Evolutionary conservation across 2,797 vertebrate species (phyloP).

Genomic region (Galagoides demidoff): DNA sequence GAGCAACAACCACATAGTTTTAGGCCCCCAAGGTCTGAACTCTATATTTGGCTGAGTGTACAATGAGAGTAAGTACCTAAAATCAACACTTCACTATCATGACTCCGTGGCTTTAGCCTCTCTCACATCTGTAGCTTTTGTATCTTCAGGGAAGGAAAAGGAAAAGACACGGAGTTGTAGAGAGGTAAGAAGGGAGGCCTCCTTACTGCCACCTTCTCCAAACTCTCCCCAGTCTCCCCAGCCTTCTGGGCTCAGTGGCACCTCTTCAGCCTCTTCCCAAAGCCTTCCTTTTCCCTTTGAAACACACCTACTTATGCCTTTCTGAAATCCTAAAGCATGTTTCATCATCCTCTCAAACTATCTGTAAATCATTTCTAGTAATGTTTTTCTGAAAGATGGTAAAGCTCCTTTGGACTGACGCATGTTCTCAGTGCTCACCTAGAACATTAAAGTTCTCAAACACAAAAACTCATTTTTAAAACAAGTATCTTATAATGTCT

Average conservation of each 20-base stretch:
- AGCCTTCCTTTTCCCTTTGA: neutral
- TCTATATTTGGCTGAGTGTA: neutral
- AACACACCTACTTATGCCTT: neutral
- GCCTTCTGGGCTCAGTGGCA: accelerated
- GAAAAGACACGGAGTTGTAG: neutral
- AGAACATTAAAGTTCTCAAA: neutral
- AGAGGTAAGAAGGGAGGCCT: neutral
- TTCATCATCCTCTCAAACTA: neutral
- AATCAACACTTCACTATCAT: neutral
- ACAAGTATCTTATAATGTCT: neutral
- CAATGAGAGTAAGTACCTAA: neutral
- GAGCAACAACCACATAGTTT: neutral
- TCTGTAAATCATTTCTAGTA: neutral
- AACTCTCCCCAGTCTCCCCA: neutral
- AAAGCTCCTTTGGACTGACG: neutral
- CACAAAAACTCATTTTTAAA: neutral
- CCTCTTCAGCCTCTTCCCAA: neutral
- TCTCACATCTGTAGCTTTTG: neutral
- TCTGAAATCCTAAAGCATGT: neutral
- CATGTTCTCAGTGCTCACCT: neutral
- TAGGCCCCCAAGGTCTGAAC: neutral
- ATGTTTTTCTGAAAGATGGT: neutral
- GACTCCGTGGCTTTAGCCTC: neutral
- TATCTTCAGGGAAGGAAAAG: neutral
- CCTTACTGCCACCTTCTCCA: neutral